Percentiles rank a stretch among this genome's conserved stretches.
Conservation (phyloP, 2,888 invertebrate genomes). For the Gastrophysa polygoni region DNA sequence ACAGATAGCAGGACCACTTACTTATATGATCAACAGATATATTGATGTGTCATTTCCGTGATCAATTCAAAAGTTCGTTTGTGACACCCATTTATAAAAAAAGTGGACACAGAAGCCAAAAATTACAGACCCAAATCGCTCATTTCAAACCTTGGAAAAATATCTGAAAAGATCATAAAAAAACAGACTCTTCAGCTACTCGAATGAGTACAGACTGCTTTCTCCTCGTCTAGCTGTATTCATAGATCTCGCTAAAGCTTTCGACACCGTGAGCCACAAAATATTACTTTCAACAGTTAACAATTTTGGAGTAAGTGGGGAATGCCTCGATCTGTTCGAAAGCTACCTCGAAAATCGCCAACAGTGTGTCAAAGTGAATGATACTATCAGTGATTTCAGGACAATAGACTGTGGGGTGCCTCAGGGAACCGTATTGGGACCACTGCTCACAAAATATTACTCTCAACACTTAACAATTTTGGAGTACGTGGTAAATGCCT, state of each 20-base stretch:
- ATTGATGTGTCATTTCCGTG: background rate
- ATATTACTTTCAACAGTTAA: background rate
- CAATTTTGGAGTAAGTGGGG: background rate
- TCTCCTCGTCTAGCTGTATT: conserved; percentile 3
- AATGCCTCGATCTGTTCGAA: background rate
- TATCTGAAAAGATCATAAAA: conserved; percentile 15
- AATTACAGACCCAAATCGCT: conserved; percentile 19
- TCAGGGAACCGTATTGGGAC: conserved; percentile 8
- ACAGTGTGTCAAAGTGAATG: too few species aligned
- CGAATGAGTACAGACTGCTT: conserved; percentile 10
- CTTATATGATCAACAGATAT: background rate
- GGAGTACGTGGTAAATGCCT: too few species aligned
- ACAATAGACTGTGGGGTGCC: too few species aligned
- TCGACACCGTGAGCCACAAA: conserved; percentile 10
- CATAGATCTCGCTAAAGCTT: conserved; percentile 11
- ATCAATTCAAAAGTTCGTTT: background rate
- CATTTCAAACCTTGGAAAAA: conserved; percentile 13
- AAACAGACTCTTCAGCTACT: conserved; percentile 7
- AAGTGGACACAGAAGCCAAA: background rate
- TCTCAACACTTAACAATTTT: too few species aligned
- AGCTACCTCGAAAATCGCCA: too few species aligned
- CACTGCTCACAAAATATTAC: too few species aligned
- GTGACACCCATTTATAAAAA: conserved; percentile 13
- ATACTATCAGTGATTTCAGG: too few species aligned
- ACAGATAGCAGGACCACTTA: conserved; percentile 3